Evolutionary conservation across 2,113 vertebrate genomes (phyloP).

Genomic region (Eretmodus cyanostictus): DNA sequence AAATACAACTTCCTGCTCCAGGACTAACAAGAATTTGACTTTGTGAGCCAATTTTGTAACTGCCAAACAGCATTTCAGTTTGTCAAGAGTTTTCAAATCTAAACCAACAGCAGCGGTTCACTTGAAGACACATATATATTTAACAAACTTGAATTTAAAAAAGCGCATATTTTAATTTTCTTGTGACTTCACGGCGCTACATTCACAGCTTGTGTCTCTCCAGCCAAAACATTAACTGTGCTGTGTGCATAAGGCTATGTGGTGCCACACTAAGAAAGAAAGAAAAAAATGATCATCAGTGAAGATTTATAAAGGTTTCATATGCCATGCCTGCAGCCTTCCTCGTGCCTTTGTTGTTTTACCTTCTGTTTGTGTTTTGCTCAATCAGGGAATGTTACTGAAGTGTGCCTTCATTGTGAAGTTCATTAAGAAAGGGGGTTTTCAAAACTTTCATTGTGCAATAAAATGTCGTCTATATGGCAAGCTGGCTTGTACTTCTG

Average conservation of each 20-base stretch:
- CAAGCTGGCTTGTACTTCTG: not conserved
- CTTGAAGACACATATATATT: not conserved
- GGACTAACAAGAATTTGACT: slow-evolving; percentile 49
- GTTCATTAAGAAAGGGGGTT: not conserved
- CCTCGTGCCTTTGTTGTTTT: not conserved
- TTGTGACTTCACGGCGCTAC: not conserved
- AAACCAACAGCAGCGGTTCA: not conserved
- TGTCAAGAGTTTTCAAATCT: not conserved
- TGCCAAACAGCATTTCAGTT: not conserved
- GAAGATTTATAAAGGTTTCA: not conserved
- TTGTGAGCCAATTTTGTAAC: not conserved
- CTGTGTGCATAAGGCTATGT: not conserved
- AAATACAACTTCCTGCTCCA: slow-evolving; percentile 92
- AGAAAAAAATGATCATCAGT: rapidly evolving
- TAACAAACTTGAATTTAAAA: not conserved
- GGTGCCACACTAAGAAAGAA: not conserved
- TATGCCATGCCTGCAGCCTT: not conserved
- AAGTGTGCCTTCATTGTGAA: not conserved
- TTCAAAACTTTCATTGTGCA: not conserved
- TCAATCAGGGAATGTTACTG: not conserved
- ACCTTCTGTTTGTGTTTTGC: not conserved
- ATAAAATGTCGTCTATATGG: not conserved
- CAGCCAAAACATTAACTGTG: not conserved
- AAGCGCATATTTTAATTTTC: not conserved
- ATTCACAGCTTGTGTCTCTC: not conserved